Conservation (phyloP, 2,888 invertebrate genomes). For the Xanthorhoe spadicearia region DNA sequence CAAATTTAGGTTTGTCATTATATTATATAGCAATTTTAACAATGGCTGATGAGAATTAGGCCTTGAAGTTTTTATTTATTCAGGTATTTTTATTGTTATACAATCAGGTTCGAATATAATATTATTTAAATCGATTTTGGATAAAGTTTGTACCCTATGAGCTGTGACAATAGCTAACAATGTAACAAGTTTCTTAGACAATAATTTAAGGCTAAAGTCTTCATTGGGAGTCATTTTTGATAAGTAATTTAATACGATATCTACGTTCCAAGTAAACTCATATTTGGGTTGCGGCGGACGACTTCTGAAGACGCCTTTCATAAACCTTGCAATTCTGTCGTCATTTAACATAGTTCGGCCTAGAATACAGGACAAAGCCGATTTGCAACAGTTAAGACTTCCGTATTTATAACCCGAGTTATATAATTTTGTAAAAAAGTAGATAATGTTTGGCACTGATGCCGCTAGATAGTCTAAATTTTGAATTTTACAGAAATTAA, state of each 20-base stretch:
- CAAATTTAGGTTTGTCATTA: neutral
- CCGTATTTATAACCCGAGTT: neutral
- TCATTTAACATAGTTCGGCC: neutral
- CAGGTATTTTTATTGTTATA: neutral
- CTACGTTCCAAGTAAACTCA: neutral
- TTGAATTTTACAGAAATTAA: neutral
- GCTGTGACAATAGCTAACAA: neutral
- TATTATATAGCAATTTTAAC: constrained; percentile 1
- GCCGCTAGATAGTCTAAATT: neutral
- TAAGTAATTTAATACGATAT: neutral
- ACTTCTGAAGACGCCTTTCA: neutral
- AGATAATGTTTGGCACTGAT: neutral
- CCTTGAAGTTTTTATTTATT: neutral
- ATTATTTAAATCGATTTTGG: neutral
- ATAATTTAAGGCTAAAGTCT: neutral
- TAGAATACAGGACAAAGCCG: neutral
- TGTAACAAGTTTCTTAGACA: neutral
- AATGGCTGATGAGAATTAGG: neutral
- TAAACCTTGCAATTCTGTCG: neutral
- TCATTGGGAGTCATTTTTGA: neutral
- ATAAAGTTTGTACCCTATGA: too few species aligned
- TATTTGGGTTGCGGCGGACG: neutral
- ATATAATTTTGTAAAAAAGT: neutral
- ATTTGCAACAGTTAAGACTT: neutral
- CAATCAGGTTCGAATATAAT: neutral